These are phyloP conservation scores for Otocyon megalotis DNA, from an alignment of 2,113 vertebrate species.

Conservation along the genomic window DNA sequence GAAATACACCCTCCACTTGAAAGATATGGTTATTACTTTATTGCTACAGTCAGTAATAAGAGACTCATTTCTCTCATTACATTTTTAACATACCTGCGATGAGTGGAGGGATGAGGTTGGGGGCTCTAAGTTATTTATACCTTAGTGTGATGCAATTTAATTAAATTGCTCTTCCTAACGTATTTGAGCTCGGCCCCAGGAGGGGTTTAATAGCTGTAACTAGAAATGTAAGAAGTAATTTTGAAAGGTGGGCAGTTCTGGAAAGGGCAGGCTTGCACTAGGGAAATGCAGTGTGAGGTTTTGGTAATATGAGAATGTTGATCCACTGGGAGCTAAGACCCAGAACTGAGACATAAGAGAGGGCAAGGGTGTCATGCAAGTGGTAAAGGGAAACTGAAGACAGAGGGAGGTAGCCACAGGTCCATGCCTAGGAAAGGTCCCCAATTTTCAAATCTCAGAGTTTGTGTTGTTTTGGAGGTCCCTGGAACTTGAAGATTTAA, in stretches of 20 bases:
- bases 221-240: slow-evolving; percentile 72
- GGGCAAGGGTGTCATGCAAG: background rate
- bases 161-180: slow-evolving; percentile 74
- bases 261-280: slow-evolving; percentile 68
- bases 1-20: slow-evolving; percentile 6
- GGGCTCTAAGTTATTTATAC: slow-evolving; percentile 61
- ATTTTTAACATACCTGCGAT: slow-evolving; percentile 43
- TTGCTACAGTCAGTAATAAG: background rate
- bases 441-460: background rate
- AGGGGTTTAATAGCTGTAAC: slow-evolving; percentile 71
- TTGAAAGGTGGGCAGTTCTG: slow-evolving; percentile 68
- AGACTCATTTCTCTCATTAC: slow-evolving; percentile 31
- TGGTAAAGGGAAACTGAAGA: background rate
- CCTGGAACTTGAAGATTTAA: slow-evolving; percentile 70
- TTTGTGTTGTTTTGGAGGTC: background rate
- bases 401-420: background rate
- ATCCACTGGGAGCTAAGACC: background rate
- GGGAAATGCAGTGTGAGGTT: background rate
- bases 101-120: background rate
- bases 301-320: background rate
- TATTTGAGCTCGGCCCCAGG: slow-evolving; percentile 63
- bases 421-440: background rate
- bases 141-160: slow-evolving; percentile 70
- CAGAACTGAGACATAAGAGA: background rate
- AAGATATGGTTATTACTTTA: slow-evolving; percentile 23